Conservation (phyloP, 1,140 invertebrate genomes). For the Trissolcus basalis region DNA sequence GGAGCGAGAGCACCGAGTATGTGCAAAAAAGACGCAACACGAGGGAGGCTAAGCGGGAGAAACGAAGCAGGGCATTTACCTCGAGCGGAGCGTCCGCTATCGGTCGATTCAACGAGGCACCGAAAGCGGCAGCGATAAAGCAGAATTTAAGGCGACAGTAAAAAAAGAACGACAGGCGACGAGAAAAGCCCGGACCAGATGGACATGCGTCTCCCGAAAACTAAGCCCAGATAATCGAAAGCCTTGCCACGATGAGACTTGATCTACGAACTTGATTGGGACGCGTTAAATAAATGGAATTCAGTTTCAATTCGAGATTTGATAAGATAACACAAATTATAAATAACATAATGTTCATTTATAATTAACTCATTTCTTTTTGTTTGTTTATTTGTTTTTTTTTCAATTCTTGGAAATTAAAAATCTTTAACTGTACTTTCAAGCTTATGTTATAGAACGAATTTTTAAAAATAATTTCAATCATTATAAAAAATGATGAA, state of each 20-base stretch:
- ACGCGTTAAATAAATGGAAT: too few relatives aligned
- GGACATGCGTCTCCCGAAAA: slow-evolving; percentile 25
- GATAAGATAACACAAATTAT: not conserved
- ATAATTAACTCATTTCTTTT: too few relatives aligned
- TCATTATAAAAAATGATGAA: too few relatives aligned
- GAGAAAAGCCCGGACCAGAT: slow-evolving; percentile 42
- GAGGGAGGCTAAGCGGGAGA: slow-evolving; percentile 41
- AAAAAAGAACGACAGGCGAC: slow-evolving; percentile 47
- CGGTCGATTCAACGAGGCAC: slow-evolving; percentile 70
- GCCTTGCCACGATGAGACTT: not conserved
- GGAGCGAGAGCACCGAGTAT: slow-evolving; percentile 12
- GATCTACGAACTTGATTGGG: too few relatives aligned
- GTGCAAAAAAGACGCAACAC: slow-evolving; percentile 27
- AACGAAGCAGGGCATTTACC: slow-evolving; percentile 63
- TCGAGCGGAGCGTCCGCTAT: slow-evolving; percentile 66
- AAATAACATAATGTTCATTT: too few relatives aligned
- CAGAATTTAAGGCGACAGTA: slow-evolving; percentile 51
- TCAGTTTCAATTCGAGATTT: not conserved
- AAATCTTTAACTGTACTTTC: too few relatives aligned
- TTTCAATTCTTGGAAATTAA: too few relatives aligned
- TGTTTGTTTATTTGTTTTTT: too few relatives aligned
- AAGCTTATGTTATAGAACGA: too few relatives aligned
- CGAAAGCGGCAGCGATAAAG: slow-evolving; percentile 55
- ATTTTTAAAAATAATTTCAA: too few relatives aligned
- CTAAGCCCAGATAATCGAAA: slow-evolving; percentile 24